Evolutionary conservation across 2,797 vertebrate genomes (phyloP).

Genomic region (Nannoperca obscura): DNA sequence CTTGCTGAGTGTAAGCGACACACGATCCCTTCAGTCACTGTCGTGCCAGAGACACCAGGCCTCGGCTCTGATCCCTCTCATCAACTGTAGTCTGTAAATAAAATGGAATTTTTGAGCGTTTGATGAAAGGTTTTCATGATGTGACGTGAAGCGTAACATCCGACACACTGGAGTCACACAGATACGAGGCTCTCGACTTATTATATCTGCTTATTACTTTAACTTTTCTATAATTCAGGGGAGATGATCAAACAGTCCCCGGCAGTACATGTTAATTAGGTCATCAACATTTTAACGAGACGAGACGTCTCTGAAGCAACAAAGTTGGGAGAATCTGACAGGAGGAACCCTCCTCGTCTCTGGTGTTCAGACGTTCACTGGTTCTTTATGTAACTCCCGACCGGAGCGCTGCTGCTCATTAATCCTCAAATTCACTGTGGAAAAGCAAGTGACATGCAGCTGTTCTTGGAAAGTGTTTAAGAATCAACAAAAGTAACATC

Average conservation of each 20-base stretch:
- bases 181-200: constrained; percentile 23
- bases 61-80: constrained; percentile 21
- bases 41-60: neutral
- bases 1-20: constrained; percentile 75
- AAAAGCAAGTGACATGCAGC: neutral
- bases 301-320: constrained; percentile 10
- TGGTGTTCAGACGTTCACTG: neutral
- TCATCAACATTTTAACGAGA: constrained; percentile 41
- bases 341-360: constrained; percentile 8
- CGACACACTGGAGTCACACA: constrained; percentile 26
- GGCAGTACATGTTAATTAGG: constrained; percentile 52
- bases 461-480: neutral
- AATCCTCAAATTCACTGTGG: neutral
- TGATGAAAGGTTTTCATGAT: constrained; percentile 49
- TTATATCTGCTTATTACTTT: constrained; percentile 21
- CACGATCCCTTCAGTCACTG: constrained; percentile 12
- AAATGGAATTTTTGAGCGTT: constrained; percentile 10
- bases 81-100: neutral
- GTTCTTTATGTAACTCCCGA: neutral
- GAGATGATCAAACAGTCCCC: constrained; percentile 47
- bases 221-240: constrained; percentile 33
- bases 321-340: constrained; percentile 11
- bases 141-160: constrained; percentile 15
- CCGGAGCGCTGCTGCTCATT: neutral
- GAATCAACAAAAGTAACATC: neutral